Evolutionary conservation across 1,140 invertebrate species (phyloP), one percentile per base, ranked within the genome.

Genomic region (Armadillidium nasatum): DNA sequence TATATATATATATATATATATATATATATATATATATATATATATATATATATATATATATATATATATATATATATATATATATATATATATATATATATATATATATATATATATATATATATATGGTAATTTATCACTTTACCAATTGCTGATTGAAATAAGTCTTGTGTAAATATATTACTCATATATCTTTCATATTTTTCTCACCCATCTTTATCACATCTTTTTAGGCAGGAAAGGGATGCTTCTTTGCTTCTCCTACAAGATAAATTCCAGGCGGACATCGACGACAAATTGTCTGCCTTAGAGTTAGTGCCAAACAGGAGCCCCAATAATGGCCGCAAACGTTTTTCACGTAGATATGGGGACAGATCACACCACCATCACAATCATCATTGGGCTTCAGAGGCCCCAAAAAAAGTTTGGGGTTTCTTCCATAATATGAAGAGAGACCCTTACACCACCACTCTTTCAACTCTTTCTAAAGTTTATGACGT

Each of bases 401-500:
- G 69, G 69, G 10, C 43, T 0, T 71, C 43, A 15, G 88, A 89
- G 78, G 85, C 87, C 9, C 86, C 89, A 0, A 85, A 90, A 84
- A 87, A 88, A 72, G 86, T 91, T 13, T 89, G 91, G 91, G 89
- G 88, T 81, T 88, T 92, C 81, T 87, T 92, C 9, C 88, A 88
- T 43, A 91, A 91, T 84, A 87, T 92, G 44, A 90, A 89, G 33
- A 86, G 91, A 82, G 87, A 91, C 83, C 92, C 93, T 0, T 92
- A 92, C 83, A 91, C 91, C 84, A 91, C 92, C 2, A 92, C 92
- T 10, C 82, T 94, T 83, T 90, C 91, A 83, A 90, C 92, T 9
- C 94, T 94, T 85, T 91, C 92, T 33, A 94, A 94, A 86, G 86
- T 95, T 23, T 91, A 91, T 43, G 92, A 93, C 86, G 85, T 85